A percentile compares a stretch with the other conserved stretches of the same genome.
phyloP scores from a whole-genome alignment of 2,888 invertebrate genomes.

The Sturmia bella region DNA sequence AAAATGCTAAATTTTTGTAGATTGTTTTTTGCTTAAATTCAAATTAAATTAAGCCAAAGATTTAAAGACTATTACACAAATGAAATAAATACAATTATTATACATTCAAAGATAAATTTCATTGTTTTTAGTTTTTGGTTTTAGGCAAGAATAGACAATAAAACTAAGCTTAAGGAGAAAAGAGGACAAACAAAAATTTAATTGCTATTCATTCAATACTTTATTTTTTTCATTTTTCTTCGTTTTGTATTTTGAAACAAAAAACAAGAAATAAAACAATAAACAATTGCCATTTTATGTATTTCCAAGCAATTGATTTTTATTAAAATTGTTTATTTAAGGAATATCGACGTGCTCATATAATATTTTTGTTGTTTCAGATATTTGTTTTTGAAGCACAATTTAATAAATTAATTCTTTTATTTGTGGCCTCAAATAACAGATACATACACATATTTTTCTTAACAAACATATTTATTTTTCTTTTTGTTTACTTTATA shows the following conservation, averaged over 20 bases:
- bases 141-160: slow-evolving; percentile 40
- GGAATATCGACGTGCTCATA: slow-evolving; percentile 78
- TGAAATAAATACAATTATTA: slow-evolving; percentile 41
- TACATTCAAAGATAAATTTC: slow-evolving; percentile 21
- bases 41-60: slow-evolving; percentile 49
- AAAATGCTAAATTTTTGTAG: slow-evolving; percentile 3
- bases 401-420: slow-evolving; percentile 61
- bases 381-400: slow-evolving; percentile 65
- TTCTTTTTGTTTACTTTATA: slow-evolving; percentile 50
- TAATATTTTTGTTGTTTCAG: slow-evolving; percentile 71
- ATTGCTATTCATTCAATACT: slow-evolving; percentile 41
- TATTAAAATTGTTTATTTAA: slow-evolving; percentile 72
- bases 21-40: slow-evolving; percentile 24
- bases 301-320: slow-evolving; percentile 68
- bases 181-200: slow-evolving; percentile 28
- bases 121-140: slow-evolving; percentile 18
- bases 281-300: slow-evolving; percentile 66
- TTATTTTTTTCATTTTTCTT: slow-evolving; percentile 16
- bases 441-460: slow-evolving; percentile 57
- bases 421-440: slow-evolving; percentile 66
- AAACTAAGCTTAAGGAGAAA: slow-evolving; percentile 39
- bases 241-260: slow-evolving; percentile 30
- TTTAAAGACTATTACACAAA: slow-evolving; percentile 30
- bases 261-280: slow-evolving; percentile 40
- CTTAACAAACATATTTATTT: slow-evolving; percentile 69